Evolutionary conservation across 2,888 invertebrate species (phyloP).

Genomic region (Steinernema carpocapsae): DNA sequence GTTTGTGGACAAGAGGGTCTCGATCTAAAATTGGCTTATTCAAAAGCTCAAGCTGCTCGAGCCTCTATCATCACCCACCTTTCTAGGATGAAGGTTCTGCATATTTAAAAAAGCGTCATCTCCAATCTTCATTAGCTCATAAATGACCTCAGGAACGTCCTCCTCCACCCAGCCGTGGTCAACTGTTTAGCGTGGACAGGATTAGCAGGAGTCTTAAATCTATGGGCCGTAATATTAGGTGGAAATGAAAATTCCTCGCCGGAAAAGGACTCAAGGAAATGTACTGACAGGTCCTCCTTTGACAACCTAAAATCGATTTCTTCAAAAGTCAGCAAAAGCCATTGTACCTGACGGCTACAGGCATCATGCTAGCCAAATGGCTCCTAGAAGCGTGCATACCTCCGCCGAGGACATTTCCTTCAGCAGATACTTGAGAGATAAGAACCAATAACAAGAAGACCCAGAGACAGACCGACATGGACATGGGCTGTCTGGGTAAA

Average conservation of each 20-base stretch:
- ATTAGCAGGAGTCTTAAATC: neutral
- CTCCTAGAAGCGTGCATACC: conserved; percentile 25
- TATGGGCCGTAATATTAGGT: neutral
- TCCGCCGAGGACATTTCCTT: conserved; percentile 8
- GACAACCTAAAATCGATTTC: neutral
- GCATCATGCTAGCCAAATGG: conserved; percentile 16
- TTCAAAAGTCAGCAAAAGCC: neutral
- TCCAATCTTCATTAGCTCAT: neutral
- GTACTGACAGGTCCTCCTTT: neutral
- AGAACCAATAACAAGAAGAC: no score
- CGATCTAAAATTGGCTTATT: neutral
- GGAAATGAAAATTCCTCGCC: neutral
- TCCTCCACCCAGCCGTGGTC: conserved; percentile 7
- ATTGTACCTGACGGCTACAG: neutral
- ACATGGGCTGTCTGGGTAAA: no score
- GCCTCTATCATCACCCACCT: neutral
- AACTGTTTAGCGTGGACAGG: conserved; percentile 6
- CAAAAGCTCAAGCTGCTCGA: neutral
- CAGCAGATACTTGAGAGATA: no score
- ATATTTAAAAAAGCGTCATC: conserved; percentile 10
- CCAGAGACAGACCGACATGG: no score
- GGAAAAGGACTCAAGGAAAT: conserved; percentile 8
- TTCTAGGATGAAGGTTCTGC: neutral
- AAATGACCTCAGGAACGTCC: conserved; percentile 4
- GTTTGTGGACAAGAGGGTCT: neutral